Conservation (phyloP, 2,113 vertebrate species). For the Myotis yumanensis region DNA sequence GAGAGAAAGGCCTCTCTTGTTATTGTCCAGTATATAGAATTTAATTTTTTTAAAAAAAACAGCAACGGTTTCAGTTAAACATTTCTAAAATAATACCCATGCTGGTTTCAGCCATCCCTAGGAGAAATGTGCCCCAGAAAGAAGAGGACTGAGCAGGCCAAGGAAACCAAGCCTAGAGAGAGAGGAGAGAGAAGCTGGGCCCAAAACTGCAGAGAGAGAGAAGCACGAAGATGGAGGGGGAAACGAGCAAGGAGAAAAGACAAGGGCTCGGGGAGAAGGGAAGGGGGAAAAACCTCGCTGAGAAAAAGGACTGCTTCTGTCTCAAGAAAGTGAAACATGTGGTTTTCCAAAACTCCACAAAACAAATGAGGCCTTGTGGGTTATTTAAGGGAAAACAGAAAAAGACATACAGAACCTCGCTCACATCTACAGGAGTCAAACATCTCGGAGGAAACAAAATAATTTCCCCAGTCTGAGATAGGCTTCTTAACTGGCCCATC, state of each 20-base stretch:
- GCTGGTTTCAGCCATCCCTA: background rate
- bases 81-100: slow-evolving; percentile 35
- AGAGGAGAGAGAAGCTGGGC: background rate
- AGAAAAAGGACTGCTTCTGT: background rate
- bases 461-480: slow-evolving; percentile 12
- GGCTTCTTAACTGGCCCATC: background rate
- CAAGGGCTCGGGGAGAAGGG: background rate
- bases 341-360: slow-evolving; percentile 26
- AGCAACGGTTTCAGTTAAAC: slow-evolving; percentile 56
- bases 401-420: background rate
- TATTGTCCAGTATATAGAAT: slow-evolving; percentile 34
- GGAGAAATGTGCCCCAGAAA: background rate
- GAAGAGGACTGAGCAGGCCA: background rate
- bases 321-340: background rate
- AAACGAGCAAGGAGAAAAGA: background rate
- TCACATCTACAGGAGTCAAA: background rate
- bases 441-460: slow-evolving; percentile 56
- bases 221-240: background rate
- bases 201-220: background rate
- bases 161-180: background rate
- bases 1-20: slow-evolving; percentile 15
- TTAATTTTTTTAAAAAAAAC: background rate
- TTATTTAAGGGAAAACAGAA: slow-evolving; percentile 16
- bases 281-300: background rate
- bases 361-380: slow-evolving; percentile 36